phyloP scores from a whole-genome alignment of 1,140 invertebrate genomes.

The Phymastichus coffea region DNA sequence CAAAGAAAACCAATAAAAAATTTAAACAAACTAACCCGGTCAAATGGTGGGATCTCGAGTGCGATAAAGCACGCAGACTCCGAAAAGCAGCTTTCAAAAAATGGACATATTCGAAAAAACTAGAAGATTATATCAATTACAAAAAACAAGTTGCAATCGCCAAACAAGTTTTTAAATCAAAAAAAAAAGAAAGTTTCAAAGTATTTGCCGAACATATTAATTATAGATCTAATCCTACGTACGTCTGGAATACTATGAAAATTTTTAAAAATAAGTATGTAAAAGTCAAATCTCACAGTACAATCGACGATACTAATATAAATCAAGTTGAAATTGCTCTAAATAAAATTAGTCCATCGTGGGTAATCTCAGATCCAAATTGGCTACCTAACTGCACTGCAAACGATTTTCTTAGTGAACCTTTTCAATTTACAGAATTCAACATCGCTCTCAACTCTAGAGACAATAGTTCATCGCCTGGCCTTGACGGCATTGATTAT shows the following conservation, averaged over 20 bases:
- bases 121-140: conserved; percentile 22
- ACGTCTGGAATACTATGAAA: too few relatives aligned
- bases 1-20: neutral
- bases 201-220: neutral
- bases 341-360: neutral
- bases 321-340: neutral
- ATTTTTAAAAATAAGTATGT: too few relatives aligned
- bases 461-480: neutral
- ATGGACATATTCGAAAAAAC: conserved; percentile 18
- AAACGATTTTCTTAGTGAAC: neutral
- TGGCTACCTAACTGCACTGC: neutral
- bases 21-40: conserved; percentile 2
- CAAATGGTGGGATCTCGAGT: conserved; percentile 24
- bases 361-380: neutral
- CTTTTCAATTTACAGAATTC: neutral
- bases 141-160: conserved; percentile 10
- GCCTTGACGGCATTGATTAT: neutral
- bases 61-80: conserved; percentile 1
- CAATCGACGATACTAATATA: neutral
- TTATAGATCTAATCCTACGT: neutral
- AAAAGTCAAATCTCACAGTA: neutral
- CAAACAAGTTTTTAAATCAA: conserved; percentile 19
- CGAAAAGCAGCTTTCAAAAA: conserved; percentile 20
- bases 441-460: neutral
- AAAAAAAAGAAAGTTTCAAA: too few relatives aligned